Conservation (phyloP, 2,113 vertebrate species). For the Rhombomys opimus region DNA sequence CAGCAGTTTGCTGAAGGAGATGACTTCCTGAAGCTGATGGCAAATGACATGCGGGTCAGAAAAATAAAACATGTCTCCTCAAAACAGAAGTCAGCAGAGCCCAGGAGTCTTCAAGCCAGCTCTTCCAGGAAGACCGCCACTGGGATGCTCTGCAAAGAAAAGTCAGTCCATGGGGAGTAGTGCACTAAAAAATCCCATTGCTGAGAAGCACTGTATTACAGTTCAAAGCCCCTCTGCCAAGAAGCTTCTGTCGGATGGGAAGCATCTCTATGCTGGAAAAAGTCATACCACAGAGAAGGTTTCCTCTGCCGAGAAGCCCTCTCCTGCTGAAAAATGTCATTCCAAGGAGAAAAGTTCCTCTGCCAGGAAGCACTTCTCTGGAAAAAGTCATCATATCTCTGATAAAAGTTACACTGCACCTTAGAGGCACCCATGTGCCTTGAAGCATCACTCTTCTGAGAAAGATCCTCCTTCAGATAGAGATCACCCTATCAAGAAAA, state of each 20-base stretch:
- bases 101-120: slow-evolving; percentile 67
- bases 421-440: neutral
- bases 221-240: neutral
- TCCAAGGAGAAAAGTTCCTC: neutral
- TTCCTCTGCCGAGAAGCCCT: neutral
- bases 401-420: neutral
- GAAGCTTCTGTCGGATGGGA: neutral
- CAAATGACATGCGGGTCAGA: slow-evolving; percentile 69
- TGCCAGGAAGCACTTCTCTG: too few relatives aligned
- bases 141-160: slow-evolving; percentile 43
- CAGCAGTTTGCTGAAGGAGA: slow-evolving; percentile 75
- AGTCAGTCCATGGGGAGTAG: neutral
- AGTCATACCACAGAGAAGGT: neutral
- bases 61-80: slow-evolving; percentile 66
- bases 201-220: neutral
- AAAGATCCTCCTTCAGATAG: neutral
- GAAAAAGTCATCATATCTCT: neutral
- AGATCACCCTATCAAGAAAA: neutral
- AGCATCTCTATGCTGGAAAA: neutral
- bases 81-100: slow-evolving; percentile 69
- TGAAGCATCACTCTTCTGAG: neutral
- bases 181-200: too few relatives aligned
- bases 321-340: neutral
- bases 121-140: slow-evolving; percentile 58
- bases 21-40: slow-evolving; percentile 64